Evolutionary conservation across 2,797 vertebrate genomes (phyloP).

Genomic region (Columba guinea): DNA sequence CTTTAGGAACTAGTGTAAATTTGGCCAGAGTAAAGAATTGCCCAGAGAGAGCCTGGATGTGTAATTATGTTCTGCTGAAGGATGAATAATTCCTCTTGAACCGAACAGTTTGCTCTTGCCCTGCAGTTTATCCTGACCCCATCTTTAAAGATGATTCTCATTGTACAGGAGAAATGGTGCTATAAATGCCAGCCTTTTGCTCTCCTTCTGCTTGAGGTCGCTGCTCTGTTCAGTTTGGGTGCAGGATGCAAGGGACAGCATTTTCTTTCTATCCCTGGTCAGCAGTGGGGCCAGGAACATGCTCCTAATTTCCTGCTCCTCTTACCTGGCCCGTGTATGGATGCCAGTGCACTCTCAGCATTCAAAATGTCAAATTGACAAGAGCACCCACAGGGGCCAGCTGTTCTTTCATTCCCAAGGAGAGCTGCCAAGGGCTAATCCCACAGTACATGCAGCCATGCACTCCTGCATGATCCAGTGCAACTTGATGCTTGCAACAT

Average conservation of each 20-base stretch:
- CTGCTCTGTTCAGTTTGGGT: not conserved
- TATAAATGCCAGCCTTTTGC: not conserved
- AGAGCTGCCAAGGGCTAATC: not conserved
- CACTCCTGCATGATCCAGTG: not conserved
- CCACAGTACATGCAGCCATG: not conserved
- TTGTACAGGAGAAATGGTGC: not conserved
- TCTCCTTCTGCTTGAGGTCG: not conserved
- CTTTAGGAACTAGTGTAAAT: conserved; percentile 16
- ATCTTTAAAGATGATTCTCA: not conserved
- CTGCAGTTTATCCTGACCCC: not conserved
- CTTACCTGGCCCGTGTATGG: accelerated
- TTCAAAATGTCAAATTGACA: not conserved
- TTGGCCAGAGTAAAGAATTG: conserved; percentile 1
- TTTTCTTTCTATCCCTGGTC: not conserved
- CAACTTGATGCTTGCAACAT: not conserved
- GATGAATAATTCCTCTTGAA: conserved; percentile 42
- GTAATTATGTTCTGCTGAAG: conserved; percentile 42
- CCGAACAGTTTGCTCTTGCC: not conserved
- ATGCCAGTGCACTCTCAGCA: accelerated
- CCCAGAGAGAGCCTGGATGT: not conserved
- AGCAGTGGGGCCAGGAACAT: not conserved
- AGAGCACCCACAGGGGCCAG: not conserved
- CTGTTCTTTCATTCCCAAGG: not conserved
- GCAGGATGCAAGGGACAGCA: not conserved
- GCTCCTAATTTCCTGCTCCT: not conserved